phyloP scores from a whole-genome alignment of 2,113 vertebrate genomes.

The Rhizomys pruinosus region DNA sequence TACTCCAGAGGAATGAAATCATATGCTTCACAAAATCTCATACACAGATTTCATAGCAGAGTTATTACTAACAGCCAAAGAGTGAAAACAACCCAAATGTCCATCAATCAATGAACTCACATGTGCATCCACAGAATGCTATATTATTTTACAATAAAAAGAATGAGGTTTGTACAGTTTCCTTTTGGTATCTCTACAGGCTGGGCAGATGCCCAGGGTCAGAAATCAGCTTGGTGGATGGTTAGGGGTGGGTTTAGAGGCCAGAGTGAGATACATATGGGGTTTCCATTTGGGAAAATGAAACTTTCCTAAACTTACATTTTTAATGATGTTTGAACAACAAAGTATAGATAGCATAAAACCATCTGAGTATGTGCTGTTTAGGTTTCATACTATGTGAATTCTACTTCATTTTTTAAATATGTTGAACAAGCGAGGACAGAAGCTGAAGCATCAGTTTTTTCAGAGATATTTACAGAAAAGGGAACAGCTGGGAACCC shows the following conservation, averaged over 20 bases:
- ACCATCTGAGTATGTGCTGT: too few species aligned
- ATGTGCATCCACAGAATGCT: background rate
- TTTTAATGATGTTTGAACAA: too few species aligned
- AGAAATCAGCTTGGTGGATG: background rate
- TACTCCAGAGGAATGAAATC: background rate
- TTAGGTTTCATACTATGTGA: too few species aligned
- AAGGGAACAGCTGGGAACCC: background rate
- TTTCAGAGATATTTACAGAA: constrained; percentile 10
- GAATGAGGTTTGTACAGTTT: background rate
- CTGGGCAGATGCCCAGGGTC: too few species aligned
- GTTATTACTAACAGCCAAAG: too few species aligned
- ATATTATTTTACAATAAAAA: background rate
- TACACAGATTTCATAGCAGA: background rate
- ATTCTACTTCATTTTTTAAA: too few species aligned
- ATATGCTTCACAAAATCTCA: background rate
- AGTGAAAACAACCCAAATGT: too few species aligned
- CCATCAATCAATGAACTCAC: too few species aligned
- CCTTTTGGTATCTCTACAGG: background rate
- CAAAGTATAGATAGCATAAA: too few species aligned
- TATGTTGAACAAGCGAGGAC: background rate
- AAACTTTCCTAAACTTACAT: too few species aligned
- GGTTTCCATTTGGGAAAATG: too few species aligned
- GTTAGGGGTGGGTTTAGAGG: background rate
- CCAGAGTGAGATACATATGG: background rate
- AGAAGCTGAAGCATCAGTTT: background rate